phyloP scores from a whole-genome alignment of 2,113 vertebrate species.

The Nannospalax galili region DNA sequence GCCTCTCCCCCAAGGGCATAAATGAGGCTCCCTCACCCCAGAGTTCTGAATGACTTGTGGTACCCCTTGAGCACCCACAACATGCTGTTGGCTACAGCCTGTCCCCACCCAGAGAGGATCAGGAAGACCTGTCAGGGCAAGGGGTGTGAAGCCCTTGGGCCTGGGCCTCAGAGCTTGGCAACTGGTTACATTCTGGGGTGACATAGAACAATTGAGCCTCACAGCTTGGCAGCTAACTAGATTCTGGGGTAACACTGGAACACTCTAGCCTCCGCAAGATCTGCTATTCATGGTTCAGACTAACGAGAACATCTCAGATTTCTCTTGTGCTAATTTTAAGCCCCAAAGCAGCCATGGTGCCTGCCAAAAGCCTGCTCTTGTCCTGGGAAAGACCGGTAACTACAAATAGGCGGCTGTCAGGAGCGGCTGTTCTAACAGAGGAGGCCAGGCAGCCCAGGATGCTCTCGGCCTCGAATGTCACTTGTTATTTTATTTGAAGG shows the following conservation, averaged over 20 bases:
- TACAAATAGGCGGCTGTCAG: background rate
- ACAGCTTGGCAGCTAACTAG: background rate
- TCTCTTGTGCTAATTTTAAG: background rate
- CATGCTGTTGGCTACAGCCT: background rate
- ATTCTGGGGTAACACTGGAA: fast-evolving
- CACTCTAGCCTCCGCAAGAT: fast-evolving
- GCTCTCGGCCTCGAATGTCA: fast-evolving
- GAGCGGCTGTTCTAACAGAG: fast-evolving
- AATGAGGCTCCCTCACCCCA: background rate
- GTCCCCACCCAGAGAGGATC: background rate
- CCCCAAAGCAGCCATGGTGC: fast-evolving
- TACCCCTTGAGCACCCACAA: no score
- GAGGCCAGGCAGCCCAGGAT: fast-evolving
- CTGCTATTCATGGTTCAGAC: background rate
- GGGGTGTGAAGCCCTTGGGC: background rate
- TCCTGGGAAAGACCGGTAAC: background rate
- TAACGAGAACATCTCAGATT: background rate
- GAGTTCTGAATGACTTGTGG: background rate
- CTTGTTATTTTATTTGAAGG: background rate
- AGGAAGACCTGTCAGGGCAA: background rate
- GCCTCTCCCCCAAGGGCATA: background rate
- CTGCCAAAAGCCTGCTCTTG: background rate
- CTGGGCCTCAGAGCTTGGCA: background rate
- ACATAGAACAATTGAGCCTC: fast-evolving
- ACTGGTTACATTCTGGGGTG: fast-evolving